phyloP scores from a whole-genome alignment of 2,113 vertebrate genomes.

The Gnathonemus longibarbis region DNA sequence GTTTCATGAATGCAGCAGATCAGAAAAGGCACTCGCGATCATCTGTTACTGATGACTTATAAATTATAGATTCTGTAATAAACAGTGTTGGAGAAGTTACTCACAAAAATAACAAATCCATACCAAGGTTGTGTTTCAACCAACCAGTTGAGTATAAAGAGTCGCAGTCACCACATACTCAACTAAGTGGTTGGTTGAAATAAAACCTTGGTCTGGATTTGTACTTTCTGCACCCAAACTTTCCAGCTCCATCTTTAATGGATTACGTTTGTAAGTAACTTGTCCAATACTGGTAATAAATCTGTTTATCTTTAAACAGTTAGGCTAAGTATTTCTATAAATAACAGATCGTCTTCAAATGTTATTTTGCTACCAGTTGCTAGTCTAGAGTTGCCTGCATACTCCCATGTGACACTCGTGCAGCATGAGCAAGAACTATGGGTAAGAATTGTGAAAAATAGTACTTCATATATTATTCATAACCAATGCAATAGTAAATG shows the following conservation, averaged over 20 bases:
- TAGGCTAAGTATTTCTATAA: background rate
- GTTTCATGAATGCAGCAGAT: background rate
- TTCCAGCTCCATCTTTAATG: background rate
- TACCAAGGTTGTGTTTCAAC: background rate
- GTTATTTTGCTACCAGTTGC: background rate
- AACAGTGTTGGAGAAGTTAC: background rate
- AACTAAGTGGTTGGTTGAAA: background rate
- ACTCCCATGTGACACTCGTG: background rate
- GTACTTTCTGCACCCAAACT: background rate
- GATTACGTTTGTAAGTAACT: background rate
- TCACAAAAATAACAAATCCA: background rate
- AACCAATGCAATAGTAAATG: background rate
- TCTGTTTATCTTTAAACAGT: background rate
- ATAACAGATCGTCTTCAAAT: background rate
- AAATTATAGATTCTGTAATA: background rate
- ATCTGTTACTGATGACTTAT: background rate
- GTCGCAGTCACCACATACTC: background rate
- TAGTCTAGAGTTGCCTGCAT: background rate
- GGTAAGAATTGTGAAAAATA: background rate
- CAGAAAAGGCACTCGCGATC: background rate
- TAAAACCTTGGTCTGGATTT: background rate
- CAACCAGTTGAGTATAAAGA: background rate
- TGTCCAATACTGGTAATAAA: background rate
- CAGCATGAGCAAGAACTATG: background rate
- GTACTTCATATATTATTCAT: background rate